Conservation (phyloP, 2,888 invertebrate species). For the Acheta domesticus region DNA sequence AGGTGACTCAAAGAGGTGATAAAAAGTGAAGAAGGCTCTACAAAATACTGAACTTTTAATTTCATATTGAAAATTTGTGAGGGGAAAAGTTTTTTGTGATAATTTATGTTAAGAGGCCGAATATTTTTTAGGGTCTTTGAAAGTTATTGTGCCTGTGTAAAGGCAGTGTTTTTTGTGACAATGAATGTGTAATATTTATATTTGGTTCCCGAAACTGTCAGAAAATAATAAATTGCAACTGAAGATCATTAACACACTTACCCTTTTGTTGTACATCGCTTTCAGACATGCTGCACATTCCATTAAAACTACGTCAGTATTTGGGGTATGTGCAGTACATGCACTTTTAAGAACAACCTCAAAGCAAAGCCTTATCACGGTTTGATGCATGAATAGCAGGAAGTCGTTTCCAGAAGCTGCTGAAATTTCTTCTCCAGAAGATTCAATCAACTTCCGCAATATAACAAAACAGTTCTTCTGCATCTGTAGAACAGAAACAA, state of each 20-base stretch:
- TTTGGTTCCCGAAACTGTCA: background rate
- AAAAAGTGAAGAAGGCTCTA: too few species aligned
- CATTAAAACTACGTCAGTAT: background rate
- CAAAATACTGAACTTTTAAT: too few species aligned
- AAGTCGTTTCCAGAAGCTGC: background rate
- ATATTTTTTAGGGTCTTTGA: too few species aligned
- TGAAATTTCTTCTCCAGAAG: background rate
- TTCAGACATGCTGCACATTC: background rate
- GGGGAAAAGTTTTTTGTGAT: too few species aligned
- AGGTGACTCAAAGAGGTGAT: too few species aligned
- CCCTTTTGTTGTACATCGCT: background rate
- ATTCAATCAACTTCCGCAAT: background rate
- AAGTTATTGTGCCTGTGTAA: too few species aligned
- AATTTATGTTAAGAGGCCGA: too few species aligned
- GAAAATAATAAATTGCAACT: background rate
- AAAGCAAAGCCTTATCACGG: background rate
- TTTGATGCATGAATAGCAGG: background rate
- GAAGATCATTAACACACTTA: background rate
- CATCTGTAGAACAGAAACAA: background rate
- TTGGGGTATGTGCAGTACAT: background rate
- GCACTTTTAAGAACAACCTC: background rate
- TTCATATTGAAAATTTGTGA: too few species aligned
- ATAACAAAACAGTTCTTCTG: constrained; percentile 5
- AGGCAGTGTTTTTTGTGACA: too few species aligned
- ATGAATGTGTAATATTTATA: too few species aligned